Evolutionary conservation across 2,888 invertebrate species (phyloP), one percentile per base, ranked within the genome.

Genomic region (Lithophane semibrunnea): DNA sequence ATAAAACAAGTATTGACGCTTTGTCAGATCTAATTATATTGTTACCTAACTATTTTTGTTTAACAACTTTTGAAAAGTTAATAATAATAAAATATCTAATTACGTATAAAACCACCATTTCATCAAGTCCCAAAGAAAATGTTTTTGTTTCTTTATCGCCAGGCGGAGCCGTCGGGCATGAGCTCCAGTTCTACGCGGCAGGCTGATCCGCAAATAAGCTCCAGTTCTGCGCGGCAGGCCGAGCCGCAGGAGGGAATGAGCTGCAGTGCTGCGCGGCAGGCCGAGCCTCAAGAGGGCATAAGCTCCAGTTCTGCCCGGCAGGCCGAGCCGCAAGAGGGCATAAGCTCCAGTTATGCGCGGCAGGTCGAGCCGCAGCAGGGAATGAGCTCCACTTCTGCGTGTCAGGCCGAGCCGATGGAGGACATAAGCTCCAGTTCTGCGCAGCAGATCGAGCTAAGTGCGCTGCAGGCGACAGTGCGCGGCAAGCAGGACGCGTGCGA

Each of bases 251-350:
- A 58, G 13, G n/a, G 0, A 0, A 7, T 16, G 0, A 18, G 7
- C 82, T 98, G 97, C 92, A 97, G 97, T 85, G 97, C 98, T 81
- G 97, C 97, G 1, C 95, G 95, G n/a, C 95, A 97, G 89, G 16
- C 10, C 18, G 16, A 21, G 21, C 8, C 98, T 61, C 94, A 97
- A 83, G 94, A 95, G n/a, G 93, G 96, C n/a, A 96, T 95, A 72
- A 95, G 97, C 8, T 58, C 13, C 42, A 16, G 82, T 90, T 1
- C 93, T 98, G 73, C 94, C 97, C 61, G 60, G 97, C 24, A 65
- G 44, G 18, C 10, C 1, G 47, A 63, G 37, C 42, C 7, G 21
- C 3, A 1, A 3, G 37, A 56, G 12, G 12, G 0, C 1, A 7
- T 16, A 1, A 18, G 7, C 82, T 98, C 97, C 92, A 97, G 97